Evolutionary conservation across 2,888 invertebrate species (phyloP), one percentile per base, ranked within the genome.

Genomic region (Drosophila cyrtoloma): DNA sequence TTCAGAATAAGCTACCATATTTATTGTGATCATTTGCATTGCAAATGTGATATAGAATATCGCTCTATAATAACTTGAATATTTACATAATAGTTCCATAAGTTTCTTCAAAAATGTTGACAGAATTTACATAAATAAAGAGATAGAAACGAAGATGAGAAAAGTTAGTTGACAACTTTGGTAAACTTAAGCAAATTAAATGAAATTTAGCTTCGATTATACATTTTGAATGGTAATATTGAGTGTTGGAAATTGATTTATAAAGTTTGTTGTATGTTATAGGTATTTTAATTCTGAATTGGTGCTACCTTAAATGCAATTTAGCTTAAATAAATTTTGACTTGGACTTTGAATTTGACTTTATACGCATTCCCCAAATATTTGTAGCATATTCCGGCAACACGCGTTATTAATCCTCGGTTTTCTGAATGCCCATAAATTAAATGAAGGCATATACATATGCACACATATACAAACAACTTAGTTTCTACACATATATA

Each of bases 341-440:
- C 9, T 9, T 47, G 9, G 9, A 30, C 30, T 30, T 30, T 30
- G 30, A 30, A 30, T 30, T 30, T 30, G 30, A 30, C 6, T 9
- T 16, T 26, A 26, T 9, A 47, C 9, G 1, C 47, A 26, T 26
- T 47, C 5, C 16, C 9, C 2, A 47, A 47, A 47, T 47, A 26
- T 9, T 26, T 47, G 9, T 16, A 26, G 16, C 16, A 47, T 22
- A 26, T 47, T 16, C 16, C 2, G 7, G 47, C 9, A 22, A 30
- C 14, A 28, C 14, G 52, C 57, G 50, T 51, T 57, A 66, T 59
- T 63, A 66, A 61, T 60, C 32, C 30, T n/a, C 22, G 19, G 37
- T 57, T 56, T 57, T 26, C 51, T n/a, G 44, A 22, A 60, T 56
- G 60, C 47, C 63, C 60, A 78, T 65, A 81, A 71, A 75, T 71